Percentiles rank a stretch among this genome's conserved stretches.
These are phyloP conservation scores for Acanthococcus lagerstroemiae DNA, from an alignment of 2,888 invertebrate genomes.

Conservation along the genomic window DNA sequence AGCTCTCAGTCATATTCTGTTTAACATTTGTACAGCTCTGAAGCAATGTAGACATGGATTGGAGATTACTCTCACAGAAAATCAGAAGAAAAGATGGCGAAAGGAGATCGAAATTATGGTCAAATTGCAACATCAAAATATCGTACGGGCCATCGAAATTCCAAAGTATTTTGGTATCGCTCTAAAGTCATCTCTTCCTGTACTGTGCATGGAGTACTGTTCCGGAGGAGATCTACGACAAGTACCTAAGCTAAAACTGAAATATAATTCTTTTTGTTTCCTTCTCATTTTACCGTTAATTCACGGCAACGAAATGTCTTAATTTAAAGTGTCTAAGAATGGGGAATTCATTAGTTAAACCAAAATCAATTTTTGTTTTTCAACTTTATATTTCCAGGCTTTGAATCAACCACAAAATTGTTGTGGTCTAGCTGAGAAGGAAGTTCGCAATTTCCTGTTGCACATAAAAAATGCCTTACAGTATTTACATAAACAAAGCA, in stretches of 20 bases:
- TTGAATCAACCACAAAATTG: constrained; percentile 12
- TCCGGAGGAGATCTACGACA: constrained; percentile 14
- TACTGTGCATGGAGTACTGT: constrained; percentile 12
- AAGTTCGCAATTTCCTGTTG: not conserved
- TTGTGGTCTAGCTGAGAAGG: constrained; percentile 11
- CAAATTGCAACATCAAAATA: constrained; percentile 6
- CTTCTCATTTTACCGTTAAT: no score
- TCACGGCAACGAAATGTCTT: no score
- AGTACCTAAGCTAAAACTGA: not conserved
- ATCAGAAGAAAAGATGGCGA: constrained; percentile 18
- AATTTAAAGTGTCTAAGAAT: no score
- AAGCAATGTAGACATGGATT: constrained; percentile 12
- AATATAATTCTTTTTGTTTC: not conserved
- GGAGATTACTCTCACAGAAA: not conserved
- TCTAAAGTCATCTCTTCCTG: constrained; percentile 1
- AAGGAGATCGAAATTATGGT: constrained; percentile 18
- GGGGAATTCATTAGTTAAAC: no score
- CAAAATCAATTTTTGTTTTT: no score
- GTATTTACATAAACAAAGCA: constrained; percentile 7
- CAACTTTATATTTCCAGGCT: no score
- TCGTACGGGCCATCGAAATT: constrained; percentile 3
- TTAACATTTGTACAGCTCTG: constrained; percentile 5
- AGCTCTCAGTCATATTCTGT: no score
- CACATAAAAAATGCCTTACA: constrained; percentile 15
- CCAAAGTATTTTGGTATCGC: not conserved